Conservation (phyloP, 2,888 invertebrate species). For the Thysanoteuthis rhombus region DNA sequence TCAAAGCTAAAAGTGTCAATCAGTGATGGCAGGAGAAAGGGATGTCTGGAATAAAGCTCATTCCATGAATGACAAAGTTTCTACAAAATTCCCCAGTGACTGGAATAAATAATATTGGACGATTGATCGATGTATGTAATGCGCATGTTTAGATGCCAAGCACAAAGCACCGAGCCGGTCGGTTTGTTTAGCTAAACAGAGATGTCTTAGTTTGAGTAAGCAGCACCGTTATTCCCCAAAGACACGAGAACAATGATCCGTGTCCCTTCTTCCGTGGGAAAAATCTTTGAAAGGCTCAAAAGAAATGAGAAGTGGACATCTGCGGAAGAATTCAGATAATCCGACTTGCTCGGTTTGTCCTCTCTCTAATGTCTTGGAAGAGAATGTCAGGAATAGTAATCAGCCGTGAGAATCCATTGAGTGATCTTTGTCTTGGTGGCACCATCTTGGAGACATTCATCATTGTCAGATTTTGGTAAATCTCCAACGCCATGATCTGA, state of each 20-base stretch:
- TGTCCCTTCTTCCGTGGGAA: not conserved
- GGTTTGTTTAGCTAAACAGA: not conserved
- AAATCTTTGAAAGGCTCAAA: not conserved
- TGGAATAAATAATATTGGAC: not conserved
- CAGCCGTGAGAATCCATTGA: not conserved
- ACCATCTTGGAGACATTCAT: not conserved
- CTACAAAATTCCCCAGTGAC: not conserved
- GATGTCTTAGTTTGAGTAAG: not conserved
- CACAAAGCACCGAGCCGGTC: not conserved
- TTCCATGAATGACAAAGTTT: not conserved
- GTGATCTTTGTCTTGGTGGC: not conserved
- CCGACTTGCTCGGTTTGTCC: not conserved
- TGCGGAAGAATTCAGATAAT: not conserved
- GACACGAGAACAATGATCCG: not conserved
- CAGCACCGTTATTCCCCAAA: not conserved
- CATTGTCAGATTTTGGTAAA: slow-evolving; percentile 12
- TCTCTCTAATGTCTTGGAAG: not conserved
- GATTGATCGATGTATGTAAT: not conserved
- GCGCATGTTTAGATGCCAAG: not conserved
- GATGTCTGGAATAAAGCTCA: not conserved
- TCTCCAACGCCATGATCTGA: not conserved
- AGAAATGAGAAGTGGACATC: not conserved
- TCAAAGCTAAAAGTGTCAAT: too few relatives aligned
- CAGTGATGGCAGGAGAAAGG: not conserved
- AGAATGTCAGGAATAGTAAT: not conserved